A percentile compares a stretch with the other conserved stretches of the same genome.
Evolutionary conservation across 1,140 invertebrate genomes (phyloP).

Genomic region (Nasonia giraulti): DNA sequence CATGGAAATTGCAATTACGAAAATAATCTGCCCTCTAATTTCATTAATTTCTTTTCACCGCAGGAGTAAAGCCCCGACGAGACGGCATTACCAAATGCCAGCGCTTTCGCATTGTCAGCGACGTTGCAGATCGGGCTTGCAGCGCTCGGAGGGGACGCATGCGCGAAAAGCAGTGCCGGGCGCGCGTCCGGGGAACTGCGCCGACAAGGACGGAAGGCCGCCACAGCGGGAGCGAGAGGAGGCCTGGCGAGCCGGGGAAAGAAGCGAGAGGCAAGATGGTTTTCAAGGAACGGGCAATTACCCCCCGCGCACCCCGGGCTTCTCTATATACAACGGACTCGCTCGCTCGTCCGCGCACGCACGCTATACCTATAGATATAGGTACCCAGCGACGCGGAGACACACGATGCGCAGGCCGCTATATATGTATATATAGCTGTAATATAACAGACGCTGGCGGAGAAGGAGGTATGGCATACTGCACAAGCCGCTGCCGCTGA

Average conservation of each 20-base stretch:
- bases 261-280: slow-evolving; percentile 47
- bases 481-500: neutral
- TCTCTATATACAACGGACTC: slow-evolving; percentile 1
- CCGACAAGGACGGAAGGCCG: slow-evolving; percentile 21
- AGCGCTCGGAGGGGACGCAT: neutral
- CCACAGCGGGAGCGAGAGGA: slow-evolving; percentile 12
- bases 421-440: neutral
- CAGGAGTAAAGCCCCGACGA: neutral
- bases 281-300: slow-evolving; percentile 53
- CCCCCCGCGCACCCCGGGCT: slow-evolving; percentile 30
- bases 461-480: neutral
- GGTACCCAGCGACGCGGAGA: neutral
- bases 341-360: neutral
- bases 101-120: neutral
- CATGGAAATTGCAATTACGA: too few relatives aligned
- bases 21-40: too few relatives aligned
- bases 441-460: neutral
- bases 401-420: neutral
- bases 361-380: too few relatives aligned
- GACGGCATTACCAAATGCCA: neutral
- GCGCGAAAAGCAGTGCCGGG: neutral
- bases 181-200: slow-evolving; percentile 5
- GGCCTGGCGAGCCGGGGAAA: slow-evolving; percentile 8
- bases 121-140: slow-evolving; percentile 36
- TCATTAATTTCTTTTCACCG: neutral